phyloP scores from a whole-genome alignment of 2,113 vertebrate genomes.

The Willisornis vidua region DNA sequence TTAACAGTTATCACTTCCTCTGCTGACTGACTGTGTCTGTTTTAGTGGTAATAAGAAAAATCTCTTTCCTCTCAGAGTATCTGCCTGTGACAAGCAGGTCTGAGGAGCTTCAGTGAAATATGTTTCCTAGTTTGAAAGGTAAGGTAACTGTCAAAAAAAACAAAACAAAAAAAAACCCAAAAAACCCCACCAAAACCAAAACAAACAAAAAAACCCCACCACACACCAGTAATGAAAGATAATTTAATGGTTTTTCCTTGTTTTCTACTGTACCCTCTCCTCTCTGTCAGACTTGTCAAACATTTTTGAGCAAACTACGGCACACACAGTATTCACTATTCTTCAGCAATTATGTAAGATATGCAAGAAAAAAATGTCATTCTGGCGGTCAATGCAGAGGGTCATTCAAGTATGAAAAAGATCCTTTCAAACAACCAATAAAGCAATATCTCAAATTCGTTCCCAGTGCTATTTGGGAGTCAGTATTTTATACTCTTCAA shows the following conservation, averaged over 20 bases:
- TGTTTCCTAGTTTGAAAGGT: neutral
- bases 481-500: neutral
- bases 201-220: too few relatives aligned
- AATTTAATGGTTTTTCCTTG: neutral
- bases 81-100: neutral
- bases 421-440: neutral
- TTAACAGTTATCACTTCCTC: neutral
- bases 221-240: neutral
- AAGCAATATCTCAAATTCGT: neutral
- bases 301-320: neutral
- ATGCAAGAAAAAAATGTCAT: neutral
- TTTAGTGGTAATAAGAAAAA: neutral
- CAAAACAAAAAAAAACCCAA: neutral
- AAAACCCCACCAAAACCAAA: too few relatives aligned
- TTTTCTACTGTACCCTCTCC: neutral
- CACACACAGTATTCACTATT: neutral
- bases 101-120: neutral
- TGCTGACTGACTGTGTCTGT: neutral
- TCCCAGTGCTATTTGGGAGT: neutral
- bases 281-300: neutral
- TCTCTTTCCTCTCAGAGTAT: neutral
- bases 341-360: neutral
- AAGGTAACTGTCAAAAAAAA: neutral
- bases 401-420: neutral
- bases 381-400: neutral